Conservation (phyloP, 30 jellyfish, hydroid and myxozoan genomes). For the Clytia hemisphaerica region DNA sequence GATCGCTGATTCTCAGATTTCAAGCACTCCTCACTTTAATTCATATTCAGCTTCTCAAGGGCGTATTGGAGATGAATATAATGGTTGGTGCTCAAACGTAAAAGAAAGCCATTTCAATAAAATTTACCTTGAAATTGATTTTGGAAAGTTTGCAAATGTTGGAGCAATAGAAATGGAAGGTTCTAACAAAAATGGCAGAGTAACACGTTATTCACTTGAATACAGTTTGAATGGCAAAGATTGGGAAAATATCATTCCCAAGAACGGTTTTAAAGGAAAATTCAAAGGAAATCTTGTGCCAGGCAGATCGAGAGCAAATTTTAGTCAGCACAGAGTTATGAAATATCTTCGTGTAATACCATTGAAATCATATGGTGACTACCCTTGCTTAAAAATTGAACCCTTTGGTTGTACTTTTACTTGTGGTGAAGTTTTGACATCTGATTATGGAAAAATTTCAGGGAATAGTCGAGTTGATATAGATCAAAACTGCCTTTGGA, state of each 20-base stretch:
- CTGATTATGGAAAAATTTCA: constrained; percentile 18
- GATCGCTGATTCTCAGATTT: neutral
- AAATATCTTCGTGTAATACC: constrained; percentile 26
- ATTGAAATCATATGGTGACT: neutral
- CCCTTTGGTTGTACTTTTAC: constrained; percentile 24
- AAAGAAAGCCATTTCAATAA: constrained; percentile 6
- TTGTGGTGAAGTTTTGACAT: constrained; percentile 14
- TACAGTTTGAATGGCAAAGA: constrained; percentile 18
- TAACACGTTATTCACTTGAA: constrained; percentile 6
- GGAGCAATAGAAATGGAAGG: constrained; percentile 20
- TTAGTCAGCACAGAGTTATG: neutral
- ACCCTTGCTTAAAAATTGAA: constrained; percentile 32
- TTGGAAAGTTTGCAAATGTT: constrained; percentile 19
- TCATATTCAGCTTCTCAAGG: constrained; percentile 11
- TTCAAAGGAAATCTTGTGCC: constrained; percentile 33
- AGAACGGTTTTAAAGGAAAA: too few relatives aligned
- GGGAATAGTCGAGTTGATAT: constrained; percentile 15
- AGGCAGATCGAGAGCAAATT: neutral
- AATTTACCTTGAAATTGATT: constrained; percentile 15
- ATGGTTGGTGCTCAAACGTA: constrained; percentile 38
- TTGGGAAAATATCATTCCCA: constrained; percentile 9
- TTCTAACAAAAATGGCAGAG: constrained; percentile 22
- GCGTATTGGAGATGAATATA: neutral
- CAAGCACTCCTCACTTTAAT: neutral
- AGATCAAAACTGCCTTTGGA: constrained; percentile 42